These are phyloP conservation scores for Euproctis similis DNA, from an alignment of 2,888 invertebrate genomes.

Conservation along the genomic window DNA sequence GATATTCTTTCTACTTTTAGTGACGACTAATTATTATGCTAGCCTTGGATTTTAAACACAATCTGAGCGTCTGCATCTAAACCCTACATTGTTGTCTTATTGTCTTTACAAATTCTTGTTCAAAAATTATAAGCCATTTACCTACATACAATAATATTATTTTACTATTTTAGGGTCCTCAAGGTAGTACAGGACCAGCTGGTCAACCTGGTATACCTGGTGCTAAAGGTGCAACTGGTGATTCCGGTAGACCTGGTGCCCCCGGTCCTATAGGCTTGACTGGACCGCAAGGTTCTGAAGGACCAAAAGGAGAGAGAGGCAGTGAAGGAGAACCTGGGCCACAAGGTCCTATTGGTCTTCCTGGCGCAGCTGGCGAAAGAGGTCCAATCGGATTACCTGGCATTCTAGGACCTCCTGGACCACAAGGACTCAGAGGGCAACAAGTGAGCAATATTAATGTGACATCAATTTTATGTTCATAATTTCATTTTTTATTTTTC, in stretches of 20 bases:
- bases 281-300: constrained; percentile 83
- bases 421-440: constrained; percentile 78
- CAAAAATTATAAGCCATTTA: no score
- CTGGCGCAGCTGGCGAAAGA: constrained; percentile 81
- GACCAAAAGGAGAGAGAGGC: constrained; percentile 84
- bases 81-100: no score
- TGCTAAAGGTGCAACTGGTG: constrained; percentile 82
- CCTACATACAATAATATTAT: no score
- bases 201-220: constrained; percentile 82
- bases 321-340: constrained; percentile 81
- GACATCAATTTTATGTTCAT: background rate
- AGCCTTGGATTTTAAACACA: no score
- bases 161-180: constrained; percentile 75
- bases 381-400: constrained; percentile 79
- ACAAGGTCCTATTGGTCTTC: constrained; percentile 81
- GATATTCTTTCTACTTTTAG: no score
- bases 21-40: no score
- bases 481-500: background rate
- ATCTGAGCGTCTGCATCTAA: no score
- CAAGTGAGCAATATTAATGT: constrained; percentile 50
- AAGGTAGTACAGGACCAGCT: constrained; percentile 80
- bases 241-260: constrained; percentile 80
- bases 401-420: constrained; percentile 78
- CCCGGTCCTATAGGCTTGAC: constrained; percentile 81
- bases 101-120: no score